phyloP scores from a whole-genome alignment of 2,888 invertebrate genomes.

The Drosophila ezoana region DNA sequence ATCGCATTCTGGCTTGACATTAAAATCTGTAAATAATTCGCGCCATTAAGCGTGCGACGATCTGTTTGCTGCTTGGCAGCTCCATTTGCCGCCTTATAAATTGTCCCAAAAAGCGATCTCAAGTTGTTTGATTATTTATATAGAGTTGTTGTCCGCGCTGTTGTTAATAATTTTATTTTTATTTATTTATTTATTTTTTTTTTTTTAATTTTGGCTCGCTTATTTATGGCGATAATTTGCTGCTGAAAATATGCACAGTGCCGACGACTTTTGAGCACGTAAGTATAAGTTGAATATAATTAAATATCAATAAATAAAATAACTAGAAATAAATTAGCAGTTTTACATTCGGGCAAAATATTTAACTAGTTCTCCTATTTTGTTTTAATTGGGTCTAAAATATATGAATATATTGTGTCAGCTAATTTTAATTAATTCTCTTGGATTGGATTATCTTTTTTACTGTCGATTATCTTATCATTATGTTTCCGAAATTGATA shows the following conservation, averaged over 20 bases:
- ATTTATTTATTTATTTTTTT: slow-evolving; percentile 24
- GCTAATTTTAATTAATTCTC: neutral
- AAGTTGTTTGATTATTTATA: slow-evolving; percentile 49
- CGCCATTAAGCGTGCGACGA: slow-evolving; percentile 75
- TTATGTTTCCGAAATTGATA: slow-evolving; percentile 7
- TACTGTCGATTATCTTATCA: slow-evolving; percentile 31
- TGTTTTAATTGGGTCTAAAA: neutral
- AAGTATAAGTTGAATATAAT: slow-evolving; percentile 50
- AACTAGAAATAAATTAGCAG: slow-evolving; percentile 46
- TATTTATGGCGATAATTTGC: slow-evolving; percentile 73
- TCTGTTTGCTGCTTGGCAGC: slow-evolving; percentile 40
- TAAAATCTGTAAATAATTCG: slow-evolving; percentile 75
- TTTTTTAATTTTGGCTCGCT: slow-evolving; percentile 36
- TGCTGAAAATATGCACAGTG: slow-evolving; percentile 54
- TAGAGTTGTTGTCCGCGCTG: slow-evolving; percentile 48
- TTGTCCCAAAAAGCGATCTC: slow-evolving; percentile 40
- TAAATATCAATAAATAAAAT: slow-evolving; percentile 42
- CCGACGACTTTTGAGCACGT: slow-evolving; percentile 57
- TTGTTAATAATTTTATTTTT: slow-evolving; percentile 49
- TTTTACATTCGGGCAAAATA: neutral
- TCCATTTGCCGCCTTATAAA: slow-evolving; percentile 52
- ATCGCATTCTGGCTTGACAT: slow-evolving; percentile 56
- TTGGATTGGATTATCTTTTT: slow-evolving; percentile 3
- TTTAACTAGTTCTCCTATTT: neutral
- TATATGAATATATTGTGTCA: neutral